phyloP scores from a whole-genome alignment of 2,113 vertebrate genomes.

The Lepidothrix coronata region DNA sequence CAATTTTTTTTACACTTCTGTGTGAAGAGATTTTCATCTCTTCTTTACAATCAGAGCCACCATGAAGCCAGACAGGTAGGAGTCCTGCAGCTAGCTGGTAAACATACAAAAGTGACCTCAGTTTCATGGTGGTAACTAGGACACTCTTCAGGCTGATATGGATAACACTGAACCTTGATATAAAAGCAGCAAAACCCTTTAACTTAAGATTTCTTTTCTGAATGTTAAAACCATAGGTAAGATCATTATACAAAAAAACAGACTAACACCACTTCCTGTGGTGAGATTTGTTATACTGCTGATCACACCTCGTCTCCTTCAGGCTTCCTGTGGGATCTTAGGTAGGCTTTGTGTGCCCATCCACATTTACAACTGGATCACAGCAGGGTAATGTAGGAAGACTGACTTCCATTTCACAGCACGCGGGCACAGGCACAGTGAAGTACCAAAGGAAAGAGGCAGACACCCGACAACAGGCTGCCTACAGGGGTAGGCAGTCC shows the following conservation, averaged over 20 bases:
- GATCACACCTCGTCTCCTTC: accelerated
- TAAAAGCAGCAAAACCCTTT: not conserved
- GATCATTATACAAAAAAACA: not conserved
- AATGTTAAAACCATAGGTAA: not conserved
- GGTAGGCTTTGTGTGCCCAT: not conserved
- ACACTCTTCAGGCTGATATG: not conserved
- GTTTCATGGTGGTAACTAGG: not conserved
- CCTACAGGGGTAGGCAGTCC: not conserved
- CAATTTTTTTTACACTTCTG: not conserved
- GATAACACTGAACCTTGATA: not conserved
- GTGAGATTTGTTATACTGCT: not conserved
- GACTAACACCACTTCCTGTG: accelerated
- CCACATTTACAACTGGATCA: not conserved
- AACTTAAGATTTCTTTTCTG: not conserved
- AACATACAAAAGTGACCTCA: not conserved
- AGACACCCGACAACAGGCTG: not conserved
- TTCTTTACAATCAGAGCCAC: not conserved
- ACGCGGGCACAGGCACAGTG: not conserved
- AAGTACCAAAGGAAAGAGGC: not conserved
- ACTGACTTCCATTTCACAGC: not conserved
- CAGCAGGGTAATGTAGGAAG: not conserved
- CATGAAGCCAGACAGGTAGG: not conserved
- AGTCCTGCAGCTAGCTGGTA: not conserved
- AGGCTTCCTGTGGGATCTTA: not conserved
- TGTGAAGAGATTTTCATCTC: not conserved